phyloP scores from a whole-genome alignment of 2,113 vertebrate species.

The Herpetotheres cachinnans region DNA sequence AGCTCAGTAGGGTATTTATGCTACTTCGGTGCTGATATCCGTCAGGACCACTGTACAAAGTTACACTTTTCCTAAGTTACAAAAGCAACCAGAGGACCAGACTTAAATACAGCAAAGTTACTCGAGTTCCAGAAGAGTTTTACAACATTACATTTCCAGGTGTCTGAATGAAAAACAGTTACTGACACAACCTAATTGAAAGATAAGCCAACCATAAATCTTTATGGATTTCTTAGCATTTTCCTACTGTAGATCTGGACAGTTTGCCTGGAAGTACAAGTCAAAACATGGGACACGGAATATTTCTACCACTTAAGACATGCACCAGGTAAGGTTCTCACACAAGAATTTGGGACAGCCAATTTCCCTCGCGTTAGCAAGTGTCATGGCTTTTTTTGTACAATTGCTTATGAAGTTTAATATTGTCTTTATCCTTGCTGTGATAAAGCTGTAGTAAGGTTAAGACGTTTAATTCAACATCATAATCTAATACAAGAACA shows the following conservation, averaged over 20 bases:
- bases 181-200: background rate
- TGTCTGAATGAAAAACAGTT: background rate
- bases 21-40: background rate
- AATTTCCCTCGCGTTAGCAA: background rate
- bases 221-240: background rate
- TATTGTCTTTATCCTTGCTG: background rate
- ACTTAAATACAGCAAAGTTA: background rate
- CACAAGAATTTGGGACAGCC: background rate
- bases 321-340: background rate
- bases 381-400: background rate
- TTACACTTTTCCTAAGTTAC: background rate
- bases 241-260: background rate
- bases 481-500: background rate
- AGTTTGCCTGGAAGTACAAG: background rate
- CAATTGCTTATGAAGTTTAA: background rate
- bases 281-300: rapidly evolving
- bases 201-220: background rate
- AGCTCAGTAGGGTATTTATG: background rate
- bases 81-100: background rate
- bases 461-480: background rate
- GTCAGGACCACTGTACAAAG: background rate
- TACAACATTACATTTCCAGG: background rate
- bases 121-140: background rate
- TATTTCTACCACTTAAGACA: background rate
- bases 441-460: background rate